A percentile compares a stretch with the other conserved stretches of the same genome.
Evolutionary conservation across 2,797 vertebrate species (phyloP).

Genomic region (Epinephelus coioides): DNA sequence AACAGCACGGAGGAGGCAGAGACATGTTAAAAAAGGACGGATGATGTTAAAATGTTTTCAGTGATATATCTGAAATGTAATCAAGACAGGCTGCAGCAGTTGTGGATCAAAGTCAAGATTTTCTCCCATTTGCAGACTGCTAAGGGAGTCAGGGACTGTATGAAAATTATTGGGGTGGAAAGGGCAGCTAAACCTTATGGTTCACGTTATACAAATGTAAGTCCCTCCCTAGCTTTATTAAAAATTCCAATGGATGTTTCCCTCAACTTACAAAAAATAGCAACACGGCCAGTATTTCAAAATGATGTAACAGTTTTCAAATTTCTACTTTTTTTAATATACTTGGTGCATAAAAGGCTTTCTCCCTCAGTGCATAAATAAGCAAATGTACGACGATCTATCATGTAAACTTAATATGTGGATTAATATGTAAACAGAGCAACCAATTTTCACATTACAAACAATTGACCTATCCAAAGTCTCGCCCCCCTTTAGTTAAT

Average conservation of each 20-base stretch:
- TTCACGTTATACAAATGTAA: too few species aligned
- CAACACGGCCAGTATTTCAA: background rate
- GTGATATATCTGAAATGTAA: background rate
- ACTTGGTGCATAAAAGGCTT: background rate
- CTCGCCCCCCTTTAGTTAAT: too few species aligned
- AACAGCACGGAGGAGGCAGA: background rate
- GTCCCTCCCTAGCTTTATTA: too few species aligned
- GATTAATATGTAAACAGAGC: too few species aligned
- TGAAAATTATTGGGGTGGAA: too few species aligned
- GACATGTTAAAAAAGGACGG: background rate
- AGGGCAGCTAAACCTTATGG: too few species aligned
- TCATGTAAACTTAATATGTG: background rate
- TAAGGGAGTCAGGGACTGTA: background rate
- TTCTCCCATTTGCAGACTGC: background rate
- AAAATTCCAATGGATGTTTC: slow-evolving; percentile 3
- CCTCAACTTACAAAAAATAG: background rate
- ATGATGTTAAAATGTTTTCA: background rate
- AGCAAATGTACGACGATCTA: background rate
- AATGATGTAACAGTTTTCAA: background rate
- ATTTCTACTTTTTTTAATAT: background rate
- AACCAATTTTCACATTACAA: background rate
- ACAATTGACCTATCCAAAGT: background rate
- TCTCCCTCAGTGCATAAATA: too few species aligned
- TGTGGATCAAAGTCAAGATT: background rate
- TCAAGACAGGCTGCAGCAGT: background rate